A percentile compares a stretch with the other conserved stretches of the same genome.
Evolutionary conservation across 35 echinoderm and acorn worm genomes (phyloP).

Genomic region (Chiridota heheva): DNA sequence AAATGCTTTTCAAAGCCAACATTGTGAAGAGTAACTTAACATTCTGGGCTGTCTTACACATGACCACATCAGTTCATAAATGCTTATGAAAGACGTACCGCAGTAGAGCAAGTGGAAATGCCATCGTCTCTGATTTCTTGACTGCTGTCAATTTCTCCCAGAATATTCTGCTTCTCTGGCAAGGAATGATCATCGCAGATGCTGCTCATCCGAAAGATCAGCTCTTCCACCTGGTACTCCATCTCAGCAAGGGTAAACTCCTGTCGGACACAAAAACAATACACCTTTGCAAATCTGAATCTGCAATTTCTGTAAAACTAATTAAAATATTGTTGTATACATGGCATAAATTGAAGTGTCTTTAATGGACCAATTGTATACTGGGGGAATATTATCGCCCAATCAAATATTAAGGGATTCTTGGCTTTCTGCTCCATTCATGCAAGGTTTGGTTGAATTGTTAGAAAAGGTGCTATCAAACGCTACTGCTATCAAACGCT

Average conservation of each 20-base stretch:
- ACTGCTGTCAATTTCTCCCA: constrained; percentile 55
- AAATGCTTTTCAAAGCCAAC: background rate
- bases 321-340: background rate
- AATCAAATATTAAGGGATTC: too few species aligned
- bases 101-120: constrained; percentile 63
- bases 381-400: too few species aligned
- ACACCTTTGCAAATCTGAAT: background rate
- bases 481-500: background rate
- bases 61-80: background rate
- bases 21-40: too few species aligned
- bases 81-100: constrained; percentile 40
- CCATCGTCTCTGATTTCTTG: constrained; percentile 65
- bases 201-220: constrained; percentile 83
- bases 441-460: background rate
- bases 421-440: background rate
- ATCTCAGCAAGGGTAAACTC: constrained; percentile 97
- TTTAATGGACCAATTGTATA: too few species aligned
- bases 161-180: constrained; percentile 56
- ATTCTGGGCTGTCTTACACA: background rate
- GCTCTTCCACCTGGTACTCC: constrained; percentile 94
- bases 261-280: constrained; percentile 35
- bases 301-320: too few species aligned
- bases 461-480: background rate
- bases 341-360: too few species aligned
- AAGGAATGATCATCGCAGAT: constrained; percentile 71